phyloP scores from a whole-genome alignment of 1,140 invertebrate genomes.

The Tetramorium alpestre region DNA sequence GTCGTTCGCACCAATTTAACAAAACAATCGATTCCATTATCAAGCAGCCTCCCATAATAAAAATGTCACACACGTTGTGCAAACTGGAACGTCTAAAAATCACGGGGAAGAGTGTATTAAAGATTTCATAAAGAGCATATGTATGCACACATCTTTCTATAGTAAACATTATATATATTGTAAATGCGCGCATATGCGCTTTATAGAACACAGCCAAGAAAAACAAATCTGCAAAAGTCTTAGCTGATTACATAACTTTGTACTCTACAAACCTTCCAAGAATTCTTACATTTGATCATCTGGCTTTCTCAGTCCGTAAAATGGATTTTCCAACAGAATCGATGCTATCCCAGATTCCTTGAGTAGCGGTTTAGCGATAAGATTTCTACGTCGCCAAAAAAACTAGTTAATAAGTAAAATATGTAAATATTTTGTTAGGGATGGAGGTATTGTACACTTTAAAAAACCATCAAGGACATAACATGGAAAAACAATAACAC shows the following conservation, averaged over 20 bases:
- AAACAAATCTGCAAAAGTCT: neutral
- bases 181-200: too few relatives aligned
- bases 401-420: slow-evolving; percentile 88
- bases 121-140: too few relatives aligned
- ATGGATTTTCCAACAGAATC: slow-evolving; percentile 98
- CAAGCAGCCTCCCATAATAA: slow-evolving; percentile 99
- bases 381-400: slow-evolving; percentile 95
- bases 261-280: slow-evolving; percentile 73
- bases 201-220: neutral
- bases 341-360: slow-evolving; percentile 96
- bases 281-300: slow-evolving; percentile 93
- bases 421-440: slow-evolving; percentile 22
- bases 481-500: neutral
- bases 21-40: slow-evolving; percentile 97
- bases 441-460: neutral
- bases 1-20: slow-evolving; percentile 96
- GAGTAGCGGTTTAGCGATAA: slow-evolving; percentile 96
- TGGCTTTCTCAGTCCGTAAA: slow-evolving; percentile 97
- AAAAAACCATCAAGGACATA: neutral
- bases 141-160: too few relatives aligned
- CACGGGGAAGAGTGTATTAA: neutral
- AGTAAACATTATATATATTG: too few relatives aligned
- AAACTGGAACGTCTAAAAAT: slow-evolving; percentile 94
- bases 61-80: slow-evolving; percentile 98
- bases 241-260: slow-evolving; percentile 10